A percentile compares a stretch with the other conserved stretches of the same genome.
These are phyloP conservation scores for Poecilia velifera DNA, from an alignment of 2,797 vertebrate species.

Conservation along the genomic window DNA sequence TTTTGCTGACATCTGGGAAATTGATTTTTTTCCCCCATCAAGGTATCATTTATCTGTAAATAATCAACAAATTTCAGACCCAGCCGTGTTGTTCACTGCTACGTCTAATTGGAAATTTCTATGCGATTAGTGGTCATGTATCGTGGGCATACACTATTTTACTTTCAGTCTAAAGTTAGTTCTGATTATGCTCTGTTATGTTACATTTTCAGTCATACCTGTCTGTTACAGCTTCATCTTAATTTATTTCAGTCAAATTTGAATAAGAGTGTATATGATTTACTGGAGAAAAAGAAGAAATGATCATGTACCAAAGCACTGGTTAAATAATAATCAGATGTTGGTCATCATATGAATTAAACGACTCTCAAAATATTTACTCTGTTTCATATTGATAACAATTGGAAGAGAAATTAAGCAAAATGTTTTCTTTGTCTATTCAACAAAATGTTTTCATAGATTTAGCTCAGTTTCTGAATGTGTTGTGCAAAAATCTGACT, in stretches of 20 bases:
- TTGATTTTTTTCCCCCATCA: not conserved
- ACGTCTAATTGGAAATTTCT: not conserved
- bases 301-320: not conserved
- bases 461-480: not conserved
- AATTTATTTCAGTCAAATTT: not conserved
- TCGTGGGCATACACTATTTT: not conserved
- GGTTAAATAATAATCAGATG: not conserved
- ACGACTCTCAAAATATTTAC: not conserved
- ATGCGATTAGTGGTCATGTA: not conserved
- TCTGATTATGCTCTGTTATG: not conserved
- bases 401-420: not conserved
- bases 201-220: not conserved
- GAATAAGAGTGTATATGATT: not conserved
- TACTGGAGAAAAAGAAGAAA: not conserved
- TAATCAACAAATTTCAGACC: not conserved
- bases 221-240: not conserved
- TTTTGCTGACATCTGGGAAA: not conserved
- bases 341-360: not conserved
- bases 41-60: not conserved
- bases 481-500: not conserved
- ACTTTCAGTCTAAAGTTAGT: not conserved
- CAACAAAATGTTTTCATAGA: not conserved
- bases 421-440: not conserved
- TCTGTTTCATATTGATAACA: not conserved
- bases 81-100: not conserved